Conservation (phyloP, 2,797 vertebrate genomes). For the Sebastolobus altivelis region DNA sequence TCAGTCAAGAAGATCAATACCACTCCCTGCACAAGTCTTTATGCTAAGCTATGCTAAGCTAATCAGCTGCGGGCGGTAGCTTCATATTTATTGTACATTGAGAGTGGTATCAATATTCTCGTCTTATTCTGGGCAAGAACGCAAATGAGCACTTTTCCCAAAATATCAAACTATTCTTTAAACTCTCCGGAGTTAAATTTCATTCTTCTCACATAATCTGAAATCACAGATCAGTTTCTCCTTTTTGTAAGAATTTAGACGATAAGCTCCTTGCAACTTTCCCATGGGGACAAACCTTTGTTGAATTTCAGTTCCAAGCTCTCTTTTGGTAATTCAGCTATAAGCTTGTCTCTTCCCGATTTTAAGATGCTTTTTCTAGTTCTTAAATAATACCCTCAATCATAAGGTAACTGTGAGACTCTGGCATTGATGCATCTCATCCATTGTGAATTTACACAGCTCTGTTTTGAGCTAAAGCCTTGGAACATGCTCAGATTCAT, state of each 20-base stretch:
- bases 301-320: not conserved
- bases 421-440: constrained; percentile 13
- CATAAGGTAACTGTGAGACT: constrained; percentile 21
- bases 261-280: not conserved
- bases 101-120: not conserved
- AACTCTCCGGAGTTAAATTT: not conserved
- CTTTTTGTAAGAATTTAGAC: not conserved
- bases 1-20: not conserved
- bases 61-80: not conserved
- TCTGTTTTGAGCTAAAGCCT: constrained; percentile 19
- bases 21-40: not conserved
- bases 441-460: constrained; percentile 17
- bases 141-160: not conserved
- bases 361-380: constrained; percentile 7
- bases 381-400: constrained; percentile 21
- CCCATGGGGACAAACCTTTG: not conserved
- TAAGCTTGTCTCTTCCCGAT: not conserved
- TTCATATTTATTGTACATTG: not conserved
- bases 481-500: constrained; percentile 26
- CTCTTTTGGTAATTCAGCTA: not conserved
- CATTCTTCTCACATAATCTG: not conserved
- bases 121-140: not conserved
- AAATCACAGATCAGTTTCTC: not conserved
- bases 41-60: rapidly evolving
- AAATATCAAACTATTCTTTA: constrained; percentile 9